Evolutionary conservation across 1,140 invertebrate species (phyloP).

Genomic region (Achroia grisella): DNA sequence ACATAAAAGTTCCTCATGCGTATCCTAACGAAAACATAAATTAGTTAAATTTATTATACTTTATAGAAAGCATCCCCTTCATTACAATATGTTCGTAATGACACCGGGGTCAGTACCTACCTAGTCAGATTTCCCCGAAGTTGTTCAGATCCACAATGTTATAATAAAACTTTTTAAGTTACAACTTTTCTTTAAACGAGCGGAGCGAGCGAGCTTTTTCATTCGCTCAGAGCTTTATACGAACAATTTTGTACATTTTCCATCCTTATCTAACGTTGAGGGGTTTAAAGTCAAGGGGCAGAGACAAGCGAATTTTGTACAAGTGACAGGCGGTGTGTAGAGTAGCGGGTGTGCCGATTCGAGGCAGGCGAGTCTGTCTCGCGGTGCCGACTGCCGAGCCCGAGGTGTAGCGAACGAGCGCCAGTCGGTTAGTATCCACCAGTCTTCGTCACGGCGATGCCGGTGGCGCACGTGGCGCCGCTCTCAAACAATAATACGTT

Average conservation of each 20-base stretch:
- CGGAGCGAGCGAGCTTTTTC: slow-evolving; percentile 36
- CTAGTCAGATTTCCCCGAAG: slow-evolving; percentile 53
- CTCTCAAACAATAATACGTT: slow-evolving; percentile 29
- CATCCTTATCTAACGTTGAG: slow-evolving; percentile 40
- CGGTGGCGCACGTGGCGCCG: slow-evolving; percentile 42
- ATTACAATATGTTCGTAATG: slow-evolving; percentile 67
- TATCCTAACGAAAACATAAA: slow-evolving; percentile 70
- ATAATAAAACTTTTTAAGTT: slow-evolving; percentile 69
- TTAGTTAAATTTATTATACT: slow-evolving; percentile 65
- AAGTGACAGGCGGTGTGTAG: slow-evolving; percentile 12
- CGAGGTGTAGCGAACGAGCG: background rate
- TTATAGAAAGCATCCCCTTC: slow-evolving; percentile 66
- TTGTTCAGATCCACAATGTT: slow-evolving; percentile 57
- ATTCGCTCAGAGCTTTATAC: slow-evolving; percentile 30
- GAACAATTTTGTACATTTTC: slow-evolving; percentile 18
- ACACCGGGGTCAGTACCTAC: slow-evolving; percentile 54
- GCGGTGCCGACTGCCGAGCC: slow-evolving; percentile 5
- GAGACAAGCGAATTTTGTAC: slow-evolving; percentile 15
- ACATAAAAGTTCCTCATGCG: slow-evolving; percentile 69
- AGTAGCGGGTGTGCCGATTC: slow-evolving; percentile 34
- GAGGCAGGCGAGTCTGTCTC: slow-evolving; percentile 32
- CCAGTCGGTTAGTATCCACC: slow-evolving; percentile 11
- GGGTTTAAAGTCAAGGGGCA: slow-evolving; percentile 25
- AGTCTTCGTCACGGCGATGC: slow-evolving; percentile 58
- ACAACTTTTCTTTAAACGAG: slow-evolving; percentile 61